phyloP scores from a whole-genome alignment of 1,140 invertebrate genomes.

The Hypsibius dujardini region DNA sequence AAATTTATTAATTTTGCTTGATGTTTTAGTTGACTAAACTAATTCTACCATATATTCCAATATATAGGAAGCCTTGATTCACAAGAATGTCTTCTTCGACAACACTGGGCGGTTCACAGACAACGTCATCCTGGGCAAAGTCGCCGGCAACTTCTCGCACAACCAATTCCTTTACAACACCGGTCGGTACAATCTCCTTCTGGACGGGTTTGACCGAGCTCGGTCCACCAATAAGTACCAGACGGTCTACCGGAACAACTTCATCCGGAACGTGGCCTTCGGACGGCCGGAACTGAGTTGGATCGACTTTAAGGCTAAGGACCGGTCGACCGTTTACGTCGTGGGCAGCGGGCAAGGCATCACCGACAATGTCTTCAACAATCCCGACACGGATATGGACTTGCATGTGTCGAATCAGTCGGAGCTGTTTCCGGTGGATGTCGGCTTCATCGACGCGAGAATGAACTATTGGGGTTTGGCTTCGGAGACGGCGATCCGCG shows the following conservation, averaged over 20 bases:
- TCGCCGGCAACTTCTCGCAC: not conserved
- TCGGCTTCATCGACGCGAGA: slow-evolving; percentile 30
- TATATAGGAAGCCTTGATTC: not conserved
- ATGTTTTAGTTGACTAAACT: too few relatives aligned
- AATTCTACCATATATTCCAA: too few relatives aligned
- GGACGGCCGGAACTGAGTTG: not conserved
- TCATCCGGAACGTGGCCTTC: not conserved
- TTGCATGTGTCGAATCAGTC: not conserved
- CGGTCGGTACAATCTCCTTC: not conserved
- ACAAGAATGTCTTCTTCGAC: slow-evolving; percentile 5
- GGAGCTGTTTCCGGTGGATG: slow-evolving; percentile 18
- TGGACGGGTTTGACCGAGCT: not conserved
- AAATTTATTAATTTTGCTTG: too few relatives aligned
- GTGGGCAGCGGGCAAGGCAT: not conserved
- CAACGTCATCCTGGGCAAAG: not conserved
- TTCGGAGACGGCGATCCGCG: slow-evolving; percentile 31
- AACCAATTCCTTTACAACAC: slow-evolving; percentile 5
- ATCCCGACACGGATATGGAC: not conserved
- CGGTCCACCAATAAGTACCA: not conserved
- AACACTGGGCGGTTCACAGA: not conserved
- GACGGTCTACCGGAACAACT: not conserved
- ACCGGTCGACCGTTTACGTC: not conserved
- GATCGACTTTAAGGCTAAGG: not conserved
- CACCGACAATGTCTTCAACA: not conserved
- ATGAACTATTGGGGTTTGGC: slow-evolving; percentile 38